phyloP scores from a whole-genome alignment of 2,113 vertebrate genomes.

The Hystrix cristata region DNA sequence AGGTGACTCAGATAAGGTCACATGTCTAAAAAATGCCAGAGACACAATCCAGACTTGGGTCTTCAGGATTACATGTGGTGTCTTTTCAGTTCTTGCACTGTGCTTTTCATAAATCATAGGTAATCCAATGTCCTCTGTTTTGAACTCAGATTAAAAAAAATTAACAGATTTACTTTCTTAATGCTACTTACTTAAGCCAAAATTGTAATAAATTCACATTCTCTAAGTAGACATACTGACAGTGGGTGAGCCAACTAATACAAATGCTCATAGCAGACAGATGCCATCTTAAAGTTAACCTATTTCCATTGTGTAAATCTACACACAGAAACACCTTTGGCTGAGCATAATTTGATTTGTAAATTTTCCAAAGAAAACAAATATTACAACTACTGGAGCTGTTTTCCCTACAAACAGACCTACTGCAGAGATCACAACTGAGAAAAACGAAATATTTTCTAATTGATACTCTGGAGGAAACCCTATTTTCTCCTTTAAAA shows the following conservation, averaged over 20 bases:
- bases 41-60: neutral
- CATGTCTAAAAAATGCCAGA: neutral
- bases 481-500: neutral
- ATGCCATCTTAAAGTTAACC: neutral
- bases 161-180: slow-evolving; percentile 40
- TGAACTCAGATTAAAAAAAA: neutral
- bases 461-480: neutral
- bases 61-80: neutral
- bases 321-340: neutral
- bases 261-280: neutral
- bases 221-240: neutral
- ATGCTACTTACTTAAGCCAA: slow-evolving; percentile 37
- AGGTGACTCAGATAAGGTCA: neutral
- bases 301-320: neutral
- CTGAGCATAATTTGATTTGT: slow-evolving; percentile 37
- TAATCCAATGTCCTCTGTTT: neutral
- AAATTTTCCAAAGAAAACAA: slow-evolving; percentile 60
- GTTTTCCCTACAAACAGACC: slow-evolving; percentile 48
- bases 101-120: slow-evolving; percentile 10
- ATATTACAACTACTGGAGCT: slow-evolving; percentile 33
- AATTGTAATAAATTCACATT: slow-evolving; percentile 31
- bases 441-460: slow-evolving; percentile 46
- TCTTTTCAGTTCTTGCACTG: neutral
- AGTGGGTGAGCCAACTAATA: neutral
- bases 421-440: slow-evolving; percentile 26